Evolutionary conservation across 2,113 vertebrate species (phyloP).

Genomic region (Illadopsis cleaveri): DNA sequence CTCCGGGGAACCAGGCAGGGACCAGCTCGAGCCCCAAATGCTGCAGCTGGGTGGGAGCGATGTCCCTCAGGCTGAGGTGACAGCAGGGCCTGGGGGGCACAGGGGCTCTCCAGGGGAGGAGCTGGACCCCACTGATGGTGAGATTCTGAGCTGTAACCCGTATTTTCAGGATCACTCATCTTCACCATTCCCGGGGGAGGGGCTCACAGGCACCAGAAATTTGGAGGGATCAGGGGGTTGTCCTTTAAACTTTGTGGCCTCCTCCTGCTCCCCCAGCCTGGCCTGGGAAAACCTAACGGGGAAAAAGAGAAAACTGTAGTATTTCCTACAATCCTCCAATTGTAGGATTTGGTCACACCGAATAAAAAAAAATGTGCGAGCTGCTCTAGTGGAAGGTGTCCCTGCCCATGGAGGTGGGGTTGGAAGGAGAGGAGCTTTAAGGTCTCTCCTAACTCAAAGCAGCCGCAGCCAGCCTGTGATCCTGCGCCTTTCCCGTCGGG

Average conservation of each 20-base stretch:
- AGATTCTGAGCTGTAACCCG: accelerated
- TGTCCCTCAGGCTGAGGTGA: background rate
- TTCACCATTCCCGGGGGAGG: background rate
- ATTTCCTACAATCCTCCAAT: background rate
- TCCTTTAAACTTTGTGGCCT: background rate
- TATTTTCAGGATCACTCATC: background rate
- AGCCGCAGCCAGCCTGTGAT: background rate
- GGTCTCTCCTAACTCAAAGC: background rate
- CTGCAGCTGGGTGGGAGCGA: accelerated
- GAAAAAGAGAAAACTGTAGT: accelerated
- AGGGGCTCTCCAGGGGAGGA: accelerated
- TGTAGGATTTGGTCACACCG: accelerated
- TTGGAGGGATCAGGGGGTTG: accelerated
- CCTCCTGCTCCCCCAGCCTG: background rate
- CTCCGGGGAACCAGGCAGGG: accelerated
- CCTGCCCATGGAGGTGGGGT: slow-evolving; percentile 6
- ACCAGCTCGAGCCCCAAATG: accelerated
- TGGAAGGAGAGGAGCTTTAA: background rate
- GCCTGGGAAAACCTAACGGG: background rate
- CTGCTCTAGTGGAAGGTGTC: background rate
- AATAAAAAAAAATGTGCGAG: background rate
- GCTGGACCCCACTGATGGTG: accelerated
- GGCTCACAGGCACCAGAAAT: background rate
- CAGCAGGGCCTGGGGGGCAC: background rate
- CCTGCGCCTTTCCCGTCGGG: background rate